Conservation (phyloP, 2,113 vertebrate genomes). For the Brachyhypopomus gauderio region DNA sequence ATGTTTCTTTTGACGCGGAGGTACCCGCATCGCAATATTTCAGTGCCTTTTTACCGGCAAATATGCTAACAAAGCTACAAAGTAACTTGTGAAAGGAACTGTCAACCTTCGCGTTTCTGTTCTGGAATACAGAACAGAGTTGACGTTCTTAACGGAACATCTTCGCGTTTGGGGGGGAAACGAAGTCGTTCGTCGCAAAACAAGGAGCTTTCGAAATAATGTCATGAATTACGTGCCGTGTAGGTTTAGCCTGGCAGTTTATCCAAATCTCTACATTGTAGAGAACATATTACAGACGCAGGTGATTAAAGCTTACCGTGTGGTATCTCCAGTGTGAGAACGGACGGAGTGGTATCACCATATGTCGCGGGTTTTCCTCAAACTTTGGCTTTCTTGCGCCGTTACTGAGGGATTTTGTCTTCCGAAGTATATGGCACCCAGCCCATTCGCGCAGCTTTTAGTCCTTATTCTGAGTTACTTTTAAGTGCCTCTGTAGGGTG, state of each 20-base stretch:
- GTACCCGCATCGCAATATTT: neutral
- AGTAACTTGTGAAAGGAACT: neutral
- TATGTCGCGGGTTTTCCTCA: neutral
- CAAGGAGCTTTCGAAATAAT: neutral
- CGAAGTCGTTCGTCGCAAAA: neutral
- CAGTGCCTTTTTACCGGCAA: neutral
- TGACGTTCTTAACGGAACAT: neutral
- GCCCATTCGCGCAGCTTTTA: too few relatives aligned
- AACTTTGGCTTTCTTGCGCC: neutral
- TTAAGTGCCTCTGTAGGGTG: too few relatives aligned
- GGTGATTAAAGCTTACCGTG: neutral
- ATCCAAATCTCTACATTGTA: neutral
- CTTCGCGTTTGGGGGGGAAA: neutral
- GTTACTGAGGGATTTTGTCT: too few relatives aligned
- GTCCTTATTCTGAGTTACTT: too few relatives aligned
- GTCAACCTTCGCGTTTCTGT: too few relatives aligned
- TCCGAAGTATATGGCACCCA: too few relatives aligned
- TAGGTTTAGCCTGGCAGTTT: neutral
- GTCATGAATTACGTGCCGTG: neutral
- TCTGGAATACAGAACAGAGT: neutral
- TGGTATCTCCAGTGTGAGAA: neutral
- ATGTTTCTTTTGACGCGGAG: neutral
- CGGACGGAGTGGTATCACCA: neutral
- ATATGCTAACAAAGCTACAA: constrained; percentile 14
- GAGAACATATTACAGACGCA: too few relatives aligned